phyloP scores from a whole-genome alignment of 2,888 invertebrate genomes.

The Cerastoderma edule region DNA sequence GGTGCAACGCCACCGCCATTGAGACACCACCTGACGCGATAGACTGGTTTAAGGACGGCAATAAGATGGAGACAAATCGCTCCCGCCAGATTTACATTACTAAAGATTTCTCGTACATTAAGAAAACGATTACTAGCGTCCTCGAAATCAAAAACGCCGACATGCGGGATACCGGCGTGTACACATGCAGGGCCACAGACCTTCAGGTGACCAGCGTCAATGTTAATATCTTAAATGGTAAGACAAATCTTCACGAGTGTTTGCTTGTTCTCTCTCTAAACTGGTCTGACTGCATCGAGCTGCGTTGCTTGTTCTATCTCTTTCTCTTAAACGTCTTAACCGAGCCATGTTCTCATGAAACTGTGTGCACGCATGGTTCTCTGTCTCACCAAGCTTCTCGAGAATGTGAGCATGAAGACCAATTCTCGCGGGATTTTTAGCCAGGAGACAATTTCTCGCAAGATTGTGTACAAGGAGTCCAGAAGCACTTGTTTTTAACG shows the following conservation, averaged over 20 bases:
- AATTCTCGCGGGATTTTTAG: too few relatives aligned
- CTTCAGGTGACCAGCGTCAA: constrained; percentile 67
- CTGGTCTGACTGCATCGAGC: too few relatives aligned
- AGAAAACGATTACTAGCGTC: constrained; percentile 69
- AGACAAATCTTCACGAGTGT: too few relatives aligned
- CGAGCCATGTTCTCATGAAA: not conserved
- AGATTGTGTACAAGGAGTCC: too few relatives aligned
- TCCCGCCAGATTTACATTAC: constrained; percentile 40
- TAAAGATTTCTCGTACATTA: constrained; percentile 54
- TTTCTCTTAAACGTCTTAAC: not conserved
- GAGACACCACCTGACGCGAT: constrained; percentile 58
- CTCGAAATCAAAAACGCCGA: constrained; percentile 61
- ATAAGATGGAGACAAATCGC: constrained; percentile 49
- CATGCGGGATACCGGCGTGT: constrained; percentile 74
- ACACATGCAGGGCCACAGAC: constrained; percentile 74
- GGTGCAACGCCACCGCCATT: constrained; percentile 63
- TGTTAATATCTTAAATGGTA: constrained; percentile 75
- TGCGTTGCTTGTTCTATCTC: not conserved
- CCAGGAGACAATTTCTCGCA: not conserved
- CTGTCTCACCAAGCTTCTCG: too few relatives aligned
- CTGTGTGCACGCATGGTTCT: too few relatives aligned
- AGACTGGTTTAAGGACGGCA: constrained; percentile 70
- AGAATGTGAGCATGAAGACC: too few relatives aligned
- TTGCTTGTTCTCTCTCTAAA: too few relatives aligned
- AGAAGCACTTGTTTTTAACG: too few relatives aligned